phyloP scores from a whole-genome alignment of 2,888 invertebrate genomes.

The Nemotelus pantherinus region DNA sequence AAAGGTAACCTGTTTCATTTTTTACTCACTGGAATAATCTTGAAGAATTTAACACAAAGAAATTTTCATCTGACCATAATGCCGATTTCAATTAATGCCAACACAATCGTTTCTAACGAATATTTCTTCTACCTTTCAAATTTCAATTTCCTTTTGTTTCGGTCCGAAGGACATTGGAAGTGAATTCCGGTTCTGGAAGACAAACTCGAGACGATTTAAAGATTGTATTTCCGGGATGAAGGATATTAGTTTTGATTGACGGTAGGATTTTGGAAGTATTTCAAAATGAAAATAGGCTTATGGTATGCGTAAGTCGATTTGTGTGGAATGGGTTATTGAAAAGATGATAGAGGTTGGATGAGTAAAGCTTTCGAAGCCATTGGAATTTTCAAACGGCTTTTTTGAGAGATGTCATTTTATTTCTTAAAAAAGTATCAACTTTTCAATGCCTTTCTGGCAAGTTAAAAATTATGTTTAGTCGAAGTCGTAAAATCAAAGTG shows the following conservation, averaged over 20 bases:
- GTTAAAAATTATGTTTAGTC: too few species aligned
- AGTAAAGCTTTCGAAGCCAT: too few species aligned
- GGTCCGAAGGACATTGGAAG: not conserved
- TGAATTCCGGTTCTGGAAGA: not conserved
- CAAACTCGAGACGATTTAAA: not conserved
- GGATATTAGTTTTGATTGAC: constrained; percentile 24
- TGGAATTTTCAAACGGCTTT: too few species aligned
- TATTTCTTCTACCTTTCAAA: not conserved
- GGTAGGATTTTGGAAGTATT: not conserved
- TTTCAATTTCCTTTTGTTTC: not conserved
- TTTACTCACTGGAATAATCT: not conserved
- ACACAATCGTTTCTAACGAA: not conserved
- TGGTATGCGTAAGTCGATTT: too few species aligned
- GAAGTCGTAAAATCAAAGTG: too few species aligned
- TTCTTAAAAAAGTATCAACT: too few species aligned
- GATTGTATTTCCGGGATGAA: not conserved
- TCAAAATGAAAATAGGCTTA: not conserved
- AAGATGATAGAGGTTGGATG: too few species aligned
- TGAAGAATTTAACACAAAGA: not conserved
- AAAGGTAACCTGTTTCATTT: too few species aligned
- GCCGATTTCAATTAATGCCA: constrained; percentile 31
- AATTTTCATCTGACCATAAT: constrained; percentile 1
- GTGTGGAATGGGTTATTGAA: too few species aligned
- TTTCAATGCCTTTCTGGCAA: too few species aligned
- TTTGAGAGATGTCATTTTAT: too few species aligned